Evolutionary conservation across 2,113 vertebrate genomes (phyloP), one percentile per base, ranked within the genome.

Genomic region (Peromyscus polionotus): DNA sequence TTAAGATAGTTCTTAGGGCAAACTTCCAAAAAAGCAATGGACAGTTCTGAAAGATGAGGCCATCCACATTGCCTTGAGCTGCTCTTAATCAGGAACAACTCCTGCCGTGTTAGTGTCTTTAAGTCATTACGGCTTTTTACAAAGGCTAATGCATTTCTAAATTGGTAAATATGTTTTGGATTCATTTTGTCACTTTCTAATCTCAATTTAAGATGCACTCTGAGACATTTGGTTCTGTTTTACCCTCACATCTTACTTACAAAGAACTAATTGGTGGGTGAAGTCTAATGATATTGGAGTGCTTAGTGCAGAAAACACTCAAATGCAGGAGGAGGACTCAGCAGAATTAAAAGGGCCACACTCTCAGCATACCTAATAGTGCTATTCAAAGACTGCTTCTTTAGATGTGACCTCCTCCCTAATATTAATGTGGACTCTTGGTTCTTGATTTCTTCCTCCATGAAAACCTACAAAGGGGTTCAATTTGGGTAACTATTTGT

Each of bases 171-270:
- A 33, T 97, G 75, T 98, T 97, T 98, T 97, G 96, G 81, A 83
- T 98, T 98, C 96, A 88, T 90, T 96, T 97, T 98, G 39, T 89
- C 42, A 97, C 36, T 9, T 97, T 91, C 16, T 54, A 88, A 84
- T 94, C 51, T 94, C 45, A 98, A 90, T 84, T 96, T 97, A 73
- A 94, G 93, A 96, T 96, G 77, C 95, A 88, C 96, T 97, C 93
- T 97, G 96, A 98, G 98, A 65, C 13, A 2, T 20, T 63, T 63
- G 48, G 39, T 98, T 98, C 92, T 97, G 93, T 94, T 95, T 98
- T 98, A 98, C 95, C 96, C 94, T 98, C 98, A 96, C 97, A 97
- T 97, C 97, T 98, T 93, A 98, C 94, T 98, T 98, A 96, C 88
- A 96, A 96, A 98, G 95, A 98, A 95, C 96, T 28, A 98, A 97